phyloP scores from a whole-genome alignment of 2,888 invertebrate species.

The Drosophila infuscata region DNA sequence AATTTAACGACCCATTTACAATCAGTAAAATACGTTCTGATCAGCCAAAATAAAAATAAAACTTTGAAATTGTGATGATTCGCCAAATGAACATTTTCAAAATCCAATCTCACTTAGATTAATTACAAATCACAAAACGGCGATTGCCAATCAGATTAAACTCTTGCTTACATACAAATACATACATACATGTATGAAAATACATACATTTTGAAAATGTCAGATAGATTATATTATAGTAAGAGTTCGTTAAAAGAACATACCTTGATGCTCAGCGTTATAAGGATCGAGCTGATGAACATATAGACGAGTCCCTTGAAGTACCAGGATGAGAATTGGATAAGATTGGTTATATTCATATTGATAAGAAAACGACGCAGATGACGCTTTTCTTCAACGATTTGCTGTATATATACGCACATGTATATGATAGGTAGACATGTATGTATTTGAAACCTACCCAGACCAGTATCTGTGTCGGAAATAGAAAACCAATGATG shows the following conservation, averaged over 20 bases:
- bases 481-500: conserved; percentile 91
- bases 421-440: background rate
- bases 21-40: background rate
- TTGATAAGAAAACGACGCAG: conserved; percentile 63
- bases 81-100: too few species aligned
- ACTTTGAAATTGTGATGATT: background rate
- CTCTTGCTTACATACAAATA: too few species aligned
- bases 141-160: too few species aligned
- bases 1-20: background rate
- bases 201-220: too few species aligned
- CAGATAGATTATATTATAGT: background rate
- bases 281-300: conserved; percentile 86
- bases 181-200: too few species aligned
- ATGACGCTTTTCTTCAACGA: conserved; percentile 46
- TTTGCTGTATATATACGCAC: conserved; percentile 37
- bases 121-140: too few species aligned
- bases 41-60: background rate
- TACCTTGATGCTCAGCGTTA: conserved; percentile 86
- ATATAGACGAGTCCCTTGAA: conserved; percentile 89
- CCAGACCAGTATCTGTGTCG: conserved; percentile 90
- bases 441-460: conserved; percentile 36
- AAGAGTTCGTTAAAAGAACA: background rate
- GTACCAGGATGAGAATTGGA: conserved; percentile 94
- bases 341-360: conserved; percentile 87
- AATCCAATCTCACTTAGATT: background rate